These are phyloP conservation scores for Cryptus armator DNA, from an alignment of 2,888 invertebrate species.

Conservation along the genomic window DNA sequence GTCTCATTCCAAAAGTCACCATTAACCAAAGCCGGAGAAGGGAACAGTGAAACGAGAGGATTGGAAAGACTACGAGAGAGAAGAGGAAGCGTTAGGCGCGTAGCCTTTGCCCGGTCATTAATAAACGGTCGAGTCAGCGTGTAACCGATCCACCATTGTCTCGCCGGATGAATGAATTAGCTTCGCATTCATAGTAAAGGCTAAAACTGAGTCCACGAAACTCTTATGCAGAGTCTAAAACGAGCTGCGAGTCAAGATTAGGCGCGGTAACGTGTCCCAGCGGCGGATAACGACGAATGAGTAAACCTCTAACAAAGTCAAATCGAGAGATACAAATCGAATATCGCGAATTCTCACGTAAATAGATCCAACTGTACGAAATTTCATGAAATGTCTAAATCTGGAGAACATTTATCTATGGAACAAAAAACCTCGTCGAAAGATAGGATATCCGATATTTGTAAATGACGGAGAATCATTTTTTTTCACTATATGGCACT, in stretches of 20 bases:
- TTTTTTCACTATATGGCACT: too few relatives aligned
- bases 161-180: conserved; percentile 80
- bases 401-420: too few relatives aligned
- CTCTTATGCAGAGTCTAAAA: conserved; percentile 44
- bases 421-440: not conserved
- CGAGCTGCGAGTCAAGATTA: conserved; percentile 34
- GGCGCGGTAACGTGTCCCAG: conserved; percentile 19
- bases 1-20: conserved; percentile 63
- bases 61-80: conserved; percentile 56
- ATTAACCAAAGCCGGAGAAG: conserved; percentile 62
- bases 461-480: too few relatives aligned
- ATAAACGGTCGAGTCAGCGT: conserved; percentile 81
- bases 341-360: not conserved
- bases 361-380: not conserved
- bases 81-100: conserved; percentile 65
- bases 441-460: too few relatives aligned
- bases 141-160: conserved; percentile 81
- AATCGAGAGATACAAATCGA: not conserved
- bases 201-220: conserved; percentile 21
- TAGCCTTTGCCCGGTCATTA: conserved; percentile 76
- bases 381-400: not conserved
- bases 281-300: not conserved
- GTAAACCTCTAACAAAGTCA: not conserved
- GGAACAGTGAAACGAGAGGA: conserved; percentile 62
- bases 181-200: conserved; percentile 58